Conservation (phyloP, 1,140 invertebrate genomes). For the Fopius arisanus region DNA sequence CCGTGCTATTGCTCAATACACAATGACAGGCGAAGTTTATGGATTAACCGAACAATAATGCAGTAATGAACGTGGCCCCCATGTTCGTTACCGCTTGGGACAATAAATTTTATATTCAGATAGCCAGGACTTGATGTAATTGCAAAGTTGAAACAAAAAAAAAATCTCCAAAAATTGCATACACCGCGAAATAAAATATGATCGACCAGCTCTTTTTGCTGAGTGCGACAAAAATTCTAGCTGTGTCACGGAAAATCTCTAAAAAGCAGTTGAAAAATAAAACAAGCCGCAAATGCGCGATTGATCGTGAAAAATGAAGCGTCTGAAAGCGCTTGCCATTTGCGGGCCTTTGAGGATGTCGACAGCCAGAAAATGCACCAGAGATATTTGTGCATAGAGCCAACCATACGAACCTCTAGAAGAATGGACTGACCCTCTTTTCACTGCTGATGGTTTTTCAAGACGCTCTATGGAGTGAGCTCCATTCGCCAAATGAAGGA, state of each 20-base stretch:
- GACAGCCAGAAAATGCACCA: not conserved
- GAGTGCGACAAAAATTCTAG: too few relatives aligned
- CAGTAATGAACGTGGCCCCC: not conserved
- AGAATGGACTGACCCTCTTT: conserved; percentile 13
- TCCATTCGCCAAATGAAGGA: not conserved
- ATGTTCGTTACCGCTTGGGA: too few relatives aligned
- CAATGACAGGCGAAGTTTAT: not conserved
- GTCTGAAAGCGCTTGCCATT: conserved; percentile 1
- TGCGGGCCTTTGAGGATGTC: not conserved
- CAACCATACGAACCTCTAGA: not conserved
- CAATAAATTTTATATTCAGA: too few relatives aligned
- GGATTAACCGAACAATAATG: not conserved
- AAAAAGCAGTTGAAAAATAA: not conserved
- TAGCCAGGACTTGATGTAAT: too few relatives aligned
- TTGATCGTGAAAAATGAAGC: conserved; percentile 11
- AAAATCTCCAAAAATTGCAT: too few relatives aligned
- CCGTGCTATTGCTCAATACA: not conserved
- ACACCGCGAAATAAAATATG: too few relatives aligned
- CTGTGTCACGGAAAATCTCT: too few relatives aligned
- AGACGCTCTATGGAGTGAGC: not conserved
- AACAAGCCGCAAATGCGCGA: not conserved
- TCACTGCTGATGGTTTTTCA: not conserved
- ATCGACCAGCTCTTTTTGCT: too few relatives aligned
- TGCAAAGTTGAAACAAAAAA: too few relatives aligned
- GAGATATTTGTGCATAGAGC: conserved; percentile 3